Percentiles rank a stretch among this genome's conserved stretches.
These are phyloP conservation scores for Eumacrocentrus americanus DNA, from an alignment of 2,888 invertebrate species.

Conservation along the genomic window DNA sequence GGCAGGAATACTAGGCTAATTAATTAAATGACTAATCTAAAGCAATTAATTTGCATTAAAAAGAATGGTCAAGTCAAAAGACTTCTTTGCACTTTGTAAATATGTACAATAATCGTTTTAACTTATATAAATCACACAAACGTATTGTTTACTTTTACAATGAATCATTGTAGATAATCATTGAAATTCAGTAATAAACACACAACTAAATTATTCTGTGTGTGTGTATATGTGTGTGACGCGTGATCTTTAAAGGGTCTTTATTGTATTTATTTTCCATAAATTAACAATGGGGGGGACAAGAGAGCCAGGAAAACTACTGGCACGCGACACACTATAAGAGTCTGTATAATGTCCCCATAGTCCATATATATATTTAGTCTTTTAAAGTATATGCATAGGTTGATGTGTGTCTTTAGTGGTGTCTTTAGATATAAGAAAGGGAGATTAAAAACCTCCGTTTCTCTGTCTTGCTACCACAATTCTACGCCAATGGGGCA, in stretches of 20 bases:
- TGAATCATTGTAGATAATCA: constrained; percentile 54
- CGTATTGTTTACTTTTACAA: constrained; percentile 56
- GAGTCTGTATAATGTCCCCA: no score
- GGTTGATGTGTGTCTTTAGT: no score
- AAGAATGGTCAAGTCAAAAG: not conserved
- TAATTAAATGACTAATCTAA: constrained; percentile 9
- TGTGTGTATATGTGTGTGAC: not conserved
- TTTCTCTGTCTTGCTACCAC: constrained; percentile 7
- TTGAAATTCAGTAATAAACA: not conserved
- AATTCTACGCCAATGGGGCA: constrained; percentile 58
- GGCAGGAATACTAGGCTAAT: no score
- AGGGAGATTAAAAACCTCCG: not conserved
- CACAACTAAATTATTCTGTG: not conserved
- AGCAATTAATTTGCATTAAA: not conserved
- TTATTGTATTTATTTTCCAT: no score
- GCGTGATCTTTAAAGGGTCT: no score
- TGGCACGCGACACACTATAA: constrained; percentile 30
- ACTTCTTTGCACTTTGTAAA: constrained; percentile 42
- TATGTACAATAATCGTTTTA: constrained; percentile 56
- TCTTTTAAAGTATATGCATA: no score
- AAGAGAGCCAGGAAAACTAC: not conserved
- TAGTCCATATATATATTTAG: no score
- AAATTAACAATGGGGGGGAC: no score
- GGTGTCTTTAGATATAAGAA: not conserved
- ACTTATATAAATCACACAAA: constrained; percentile 43